Conservation (phyloP, 1,140 invertebrate species). For the Microplitis demolitor region DNA sequence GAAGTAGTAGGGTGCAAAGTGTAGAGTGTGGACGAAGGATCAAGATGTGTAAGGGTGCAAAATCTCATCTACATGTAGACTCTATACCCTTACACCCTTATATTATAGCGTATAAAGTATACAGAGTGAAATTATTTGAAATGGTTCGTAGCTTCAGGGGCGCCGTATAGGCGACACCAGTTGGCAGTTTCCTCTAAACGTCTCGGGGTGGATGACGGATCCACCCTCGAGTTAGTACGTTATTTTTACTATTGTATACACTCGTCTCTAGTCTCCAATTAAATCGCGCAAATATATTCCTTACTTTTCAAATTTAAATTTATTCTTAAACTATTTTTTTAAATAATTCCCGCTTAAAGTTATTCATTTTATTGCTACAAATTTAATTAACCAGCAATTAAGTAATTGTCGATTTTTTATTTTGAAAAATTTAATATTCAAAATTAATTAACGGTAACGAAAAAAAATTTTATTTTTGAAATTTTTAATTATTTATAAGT, state of each 20-base stretch:
- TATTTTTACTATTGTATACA: slow-evolving; percentile 17
- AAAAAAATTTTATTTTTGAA: no score
- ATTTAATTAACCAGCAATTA: not conserved
- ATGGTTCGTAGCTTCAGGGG: slow-evolving; percentile 30
- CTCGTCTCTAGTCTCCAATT: not conserved
- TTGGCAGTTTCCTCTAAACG: slow-evolving; percentile 46
- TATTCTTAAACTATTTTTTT: not conserved
- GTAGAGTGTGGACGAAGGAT: no score
- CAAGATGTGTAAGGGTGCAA: slow-evolving; percentile 6
- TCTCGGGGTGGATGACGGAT: slow-evolving; percentile 37
- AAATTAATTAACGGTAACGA: no score
- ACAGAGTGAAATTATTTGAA: slow-evolving; percentile 1
- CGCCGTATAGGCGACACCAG: slow-evolving; percentile 42
- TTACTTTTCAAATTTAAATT: not conserved
- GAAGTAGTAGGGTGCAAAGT: no score
- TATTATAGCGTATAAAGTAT: not conserved
- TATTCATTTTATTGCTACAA: not conserved
- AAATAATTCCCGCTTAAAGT: not conserved
- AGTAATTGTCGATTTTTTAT: no score
- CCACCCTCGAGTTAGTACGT: slow-evolving; percentile 15
- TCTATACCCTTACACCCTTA: not conserved
- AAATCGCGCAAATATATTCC: not conserved
- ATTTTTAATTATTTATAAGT: not conserved
- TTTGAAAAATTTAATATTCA: no score
- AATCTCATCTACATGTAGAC: not conserved